Percentiles rank a stretch among this genome's conserved stretches.
phyloP scores from a whole-genome alignment of 2,888 invertebrate genomes.

The Ophraella communa region DNA sequence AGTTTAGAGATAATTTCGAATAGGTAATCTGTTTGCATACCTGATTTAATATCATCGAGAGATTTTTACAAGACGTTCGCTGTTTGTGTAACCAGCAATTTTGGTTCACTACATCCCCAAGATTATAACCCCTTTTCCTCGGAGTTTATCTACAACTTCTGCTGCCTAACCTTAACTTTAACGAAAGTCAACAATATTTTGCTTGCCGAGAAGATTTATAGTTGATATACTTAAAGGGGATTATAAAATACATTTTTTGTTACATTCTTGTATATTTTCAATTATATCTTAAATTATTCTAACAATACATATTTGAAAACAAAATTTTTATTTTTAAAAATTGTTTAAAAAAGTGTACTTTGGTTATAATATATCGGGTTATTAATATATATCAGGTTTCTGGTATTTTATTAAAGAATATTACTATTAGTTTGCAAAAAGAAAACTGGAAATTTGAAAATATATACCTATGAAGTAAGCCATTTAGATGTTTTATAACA shows the following conservation, averaged over 20 bases:
- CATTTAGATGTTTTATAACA: too few relatives aligned
- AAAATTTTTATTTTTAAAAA: too few relatives aligned
- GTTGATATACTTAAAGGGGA: constrained; percentile 7
- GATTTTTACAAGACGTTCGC: constrained; percentile 45
- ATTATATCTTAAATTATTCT: too few relatives aligned
- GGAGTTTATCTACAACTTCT: constrained; percentile 33
- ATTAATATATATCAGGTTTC: too few relatives aligned
- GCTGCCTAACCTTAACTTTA: constrained; percentile 30
- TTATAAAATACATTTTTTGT: not conserved
- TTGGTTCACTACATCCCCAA: constrained; percentile 24
- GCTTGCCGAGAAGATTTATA: constrained; percentile 21
- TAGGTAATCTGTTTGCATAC: constrained; percentile 49
- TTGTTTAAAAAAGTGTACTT: too few relatives aligned
- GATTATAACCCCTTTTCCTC: constrained; percentile 40
- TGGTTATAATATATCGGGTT: too few relatives aligned
- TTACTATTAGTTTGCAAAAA: too few relatives aligned
- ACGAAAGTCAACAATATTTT: constrained; percentile 33
- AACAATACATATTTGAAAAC: too few relatives aligned
- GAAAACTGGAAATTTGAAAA: too few relatives aligned
- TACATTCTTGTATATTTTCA: not conserved
- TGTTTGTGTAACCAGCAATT: constrained; percentile 44
- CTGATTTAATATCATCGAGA: constrained; percentile 46
- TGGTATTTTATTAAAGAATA: too few relatives aligned
- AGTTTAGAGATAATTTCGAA: constrained; percentile 39
- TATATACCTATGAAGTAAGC: too few relatives aligned